These are phyloP conservation scores for Jacana jacana DNA, from an alignment of 2,113 vertebrate genomes.

Conservation along the genomic window DNA sequence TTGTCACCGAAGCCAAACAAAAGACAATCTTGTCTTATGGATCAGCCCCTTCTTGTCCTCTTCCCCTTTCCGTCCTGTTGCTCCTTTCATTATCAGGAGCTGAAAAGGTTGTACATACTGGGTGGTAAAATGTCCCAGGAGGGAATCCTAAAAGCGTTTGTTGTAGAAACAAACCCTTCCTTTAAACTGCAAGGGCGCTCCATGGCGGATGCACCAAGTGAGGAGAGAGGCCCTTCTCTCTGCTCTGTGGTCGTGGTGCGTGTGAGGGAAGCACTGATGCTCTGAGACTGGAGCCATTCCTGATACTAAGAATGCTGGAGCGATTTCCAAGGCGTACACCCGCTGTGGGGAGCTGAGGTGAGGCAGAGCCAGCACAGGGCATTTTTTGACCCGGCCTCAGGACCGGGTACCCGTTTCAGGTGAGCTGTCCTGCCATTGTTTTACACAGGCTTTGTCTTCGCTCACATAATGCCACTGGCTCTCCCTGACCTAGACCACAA, in stretches of 20 bases:
- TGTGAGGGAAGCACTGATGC: background rate
- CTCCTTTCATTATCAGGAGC: background rate
- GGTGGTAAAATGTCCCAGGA: background rate
- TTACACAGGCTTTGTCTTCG: background rate
- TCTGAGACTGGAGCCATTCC: background rate
- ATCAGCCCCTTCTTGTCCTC: background rate
- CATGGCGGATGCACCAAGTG: background rate
- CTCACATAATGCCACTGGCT: fast-evolving
- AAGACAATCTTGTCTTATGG: background rate
- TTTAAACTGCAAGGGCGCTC: fast-evolving
- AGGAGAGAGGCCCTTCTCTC: background rate
- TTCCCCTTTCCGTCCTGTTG: background rate
- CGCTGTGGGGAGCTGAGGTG: background rate
- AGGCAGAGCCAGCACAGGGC: background rate
- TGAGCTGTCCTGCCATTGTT: background rate
- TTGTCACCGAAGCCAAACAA: background rate
- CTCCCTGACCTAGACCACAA: background rate
- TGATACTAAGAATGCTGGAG: background rate
- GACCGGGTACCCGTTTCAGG: background rate
- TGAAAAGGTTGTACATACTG: background rate
- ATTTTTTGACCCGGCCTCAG: background rate
- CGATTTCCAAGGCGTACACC: background rate
- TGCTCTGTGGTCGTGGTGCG: fast-evolving
- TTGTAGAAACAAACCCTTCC: background rate
- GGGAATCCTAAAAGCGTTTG: background rate